Evolutionary conservation across 92 coral and sea anemone species (phyloP), one percentile per base, ranked within the genome.

Genomic region (Parazoanthus swiftii): DNA sequence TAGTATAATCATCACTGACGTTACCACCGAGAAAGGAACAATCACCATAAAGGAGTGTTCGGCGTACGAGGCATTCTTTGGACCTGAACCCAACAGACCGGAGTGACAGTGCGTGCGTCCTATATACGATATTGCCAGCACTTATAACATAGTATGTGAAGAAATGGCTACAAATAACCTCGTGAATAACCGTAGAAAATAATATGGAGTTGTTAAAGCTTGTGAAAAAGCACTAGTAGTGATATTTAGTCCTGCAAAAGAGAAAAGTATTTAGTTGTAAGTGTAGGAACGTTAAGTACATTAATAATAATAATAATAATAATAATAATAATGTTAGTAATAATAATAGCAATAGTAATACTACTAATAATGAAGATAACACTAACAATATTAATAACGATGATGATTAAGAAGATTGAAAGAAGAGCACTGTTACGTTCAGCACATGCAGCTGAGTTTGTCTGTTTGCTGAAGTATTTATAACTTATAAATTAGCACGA

Each of bases 21-120:
- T 97, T 15, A 97, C 99, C 1, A 97, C 99, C 1, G 98, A 94
- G 18, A 92, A 92, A 89, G 99, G 99, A 13, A 97, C 99, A 4
- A 91, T 97, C 0, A 97, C 99, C 7, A 94, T 97, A 4, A 97
- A 97, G 86, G 99, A 97, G 37, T 97, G 99, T 56, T 95, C 98
- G 0, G 98, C 99, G 1, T 95, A 94, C 86, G 99, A 96, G 81
- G 99, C 96, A 29, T 97, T 97, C 86, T 97, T 94, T 89, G 97
- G 92, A 18, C 91, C 91, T 51, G 94, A 89, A 76, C 86, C 89
- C n/a, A 89, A 86, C 26, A 85, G 91, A 74, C 82, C 91, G 6
- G 86, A 89, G 68, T 91, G 68, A 84, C 36, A 35, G 74, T 3
- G 18, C 59, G 14, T 13, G 59, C 59, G 59, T 54, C 59, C 59